Conservation (phyloP, 2,113 vertebrate genomes). For the Oryzias melastigma region DNA sequence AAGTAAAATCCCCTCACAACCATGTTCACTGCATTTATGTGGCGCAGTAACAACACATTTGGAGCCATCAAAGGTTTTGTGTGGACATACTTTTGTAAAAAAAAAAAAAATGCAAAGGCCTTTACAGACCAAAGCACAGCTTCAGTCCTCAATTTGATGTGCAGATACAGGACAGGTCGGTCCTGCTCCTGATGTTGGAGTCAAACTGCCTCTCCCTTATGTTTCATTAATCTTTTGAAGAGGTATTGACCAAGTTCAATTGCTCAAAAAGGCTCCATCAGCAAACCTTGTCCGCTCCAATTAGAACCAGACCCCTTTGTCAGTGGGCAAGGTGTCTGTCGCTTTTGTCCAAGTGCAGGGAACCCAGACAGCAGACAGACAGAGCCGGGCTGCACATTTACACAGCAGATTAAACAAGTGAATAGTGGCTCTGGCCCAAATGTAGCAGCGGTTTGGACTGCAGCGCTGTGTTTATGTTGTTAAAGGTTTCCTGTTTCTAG, state of each 20-base stretch:
- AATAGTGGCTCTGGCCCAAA: conserved; percentile 74
- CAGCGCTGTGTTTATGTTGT: conserved; percentile 69
- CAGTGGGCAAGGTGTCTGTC: conserved; percentile 76
- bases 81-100: conserved; percentile 12
- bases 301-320: conserved; percentile 69
- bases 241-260: conserved; percentile 70
- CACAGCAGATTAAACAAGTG: conserved; percentile 76
- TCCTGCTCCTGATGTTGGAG: conserved; percentile 49
- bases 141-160: conserved; percentile 52
- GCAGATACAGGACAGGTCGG: conserved; percentile 39
- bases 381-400: conserved; percentile 76
- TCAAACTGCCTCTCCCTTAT: conserved; percentile 61
- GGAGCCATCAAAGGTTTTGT: conserved; percentile 19
- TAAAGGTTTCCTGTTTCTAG: conserved; percentile 71
- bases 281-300: conserved; percentile 75
- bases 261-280: conserved; percentile 80
- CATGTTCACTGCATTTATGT: conserved; percentile 19
- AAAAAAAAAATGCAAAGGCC: conserved; percentile 24
- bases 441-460: conserved; percentile 67
- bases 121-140: conserved; percentile 49
- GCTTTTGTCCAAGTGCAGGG: conserved; percentile 75
- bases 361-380: conserved; percentile 80
- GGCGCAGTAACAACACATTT: conserved; percentile 22
- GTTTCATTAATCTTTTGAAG: conserved; percentile 67
- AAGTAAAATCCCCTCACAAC: conserved; percentile 44